Conservation (phyloP, 2,888 invertebrate genomes). For the Cynaeus angustus region DNA sequence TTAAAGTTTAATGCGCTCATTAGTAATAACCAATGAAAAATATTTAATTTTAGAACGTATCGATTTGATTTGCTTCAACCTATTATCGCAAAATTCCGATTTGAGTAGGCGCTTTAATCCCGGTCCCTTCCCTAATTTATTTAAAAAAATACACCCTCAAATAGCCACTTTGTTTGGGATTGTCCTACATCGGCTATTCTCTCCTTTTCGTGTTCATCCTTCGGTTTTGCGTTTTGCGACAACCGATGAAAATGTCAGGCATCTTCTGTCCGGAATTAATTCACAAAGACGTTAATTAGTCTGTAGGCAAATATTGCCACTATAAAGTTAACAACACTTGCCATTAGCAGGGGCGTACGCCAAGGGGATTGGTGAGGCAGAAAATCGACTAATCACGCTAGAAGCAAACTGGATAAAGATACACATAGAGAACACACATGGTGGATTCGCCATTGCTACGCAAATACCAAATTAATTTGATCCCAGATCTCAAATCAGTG, state of each 20-base stretch:
- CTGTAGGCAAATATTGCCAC: constrained; percentile 48
- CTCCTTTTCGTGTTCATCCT: constrained; percentile 9
- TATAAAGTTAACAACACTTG: constrained; percentile 50
- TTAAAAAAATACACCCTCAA: constrained; percentile 4
- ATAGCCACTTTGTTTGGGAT: not conserved
- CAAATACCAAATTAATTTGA: constrained; percentile 57
- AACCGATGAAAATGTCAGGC: constrained; percentile 20
- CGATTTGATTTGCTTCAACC: no score
- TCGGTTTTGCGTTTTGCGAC: constrained; percentile 20
- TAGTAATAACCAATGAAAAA: no score
- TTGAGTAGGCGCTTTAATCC: not conserved
- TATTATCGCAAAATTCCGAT: no score
- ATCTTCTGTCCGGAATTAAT: constrained; percentile 31
- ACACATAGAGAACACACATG: constrained; percentile 43
- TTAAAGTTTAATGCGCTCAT: no score
- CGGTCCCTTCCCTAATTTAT: not conserved
- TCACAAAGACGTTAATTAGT: constrained; percentile 47
- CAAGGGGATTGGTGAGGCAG: constrained; percentile 51
- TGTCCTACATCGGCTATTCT: not conserved
- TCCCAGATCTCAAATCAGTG: constrained; percentile 53
- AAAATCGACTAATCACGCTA: constrained; percentile 53
- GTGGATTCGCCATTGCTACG: constrained; percentile 39
- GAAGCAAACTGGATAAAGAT: constrained; percentile 50
- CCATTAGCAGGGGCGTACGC: constrained; percentile 36
- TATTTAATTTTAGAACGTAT: no score